Evolutionary conservation across 2,113 vertebrate genomes (phyloP), one percentile per base, ranked within the genome.

Genomic region (Pampusana beccarii): DNA sequence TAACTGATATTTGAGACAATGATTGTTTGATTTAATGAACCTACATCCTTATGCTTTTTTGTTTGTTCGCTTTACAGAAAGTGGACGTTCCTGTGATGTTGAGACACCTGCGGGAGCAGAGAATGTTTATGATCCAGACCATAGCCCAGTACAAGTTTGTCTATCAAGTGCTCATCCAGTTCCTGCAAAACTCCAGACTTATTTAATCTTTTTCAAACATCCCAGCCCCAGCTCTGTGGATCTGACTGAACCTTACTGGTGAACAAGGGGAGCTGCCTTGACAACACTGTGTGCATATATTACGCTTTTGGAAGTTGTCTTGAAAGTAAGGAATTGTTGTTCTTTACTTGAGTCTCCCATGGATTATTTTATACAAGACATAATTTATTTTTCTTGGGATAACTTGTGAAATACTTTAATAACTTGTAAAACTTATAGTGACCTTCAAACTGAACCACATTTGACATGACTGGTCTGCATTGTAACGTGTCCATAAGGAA

Each of bases 111-210:
- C 96, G 99, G 92, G 99, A 99, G 91, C 99, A 99, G 73, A 98
- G 99, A 85, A 99, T 99, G 99, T 98, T 99, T 86, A 98, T 99
- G 99, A 98, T 99, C 83, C 99, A 99, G 98, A 99, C 99, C 95
- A 98, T 99, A 71, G 98, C 99, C 23, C 99, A 99, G 95, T 99
- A 99, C 97, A 98, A 98, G 97, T 99, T 99, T 73, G 99, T 99
- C 97, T 99, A 99, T 94, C 99, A 99, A 95, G 99, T 99, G 86
- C 99, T 99, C 94, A 98, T 99, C 97, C 98, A 99, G 96, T 99
- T 99, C 93, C 98, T 99, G 36, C 99, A 99, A 85, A 99, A 98
- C 97, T 99, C 99, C 14, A 98, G 99, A 92, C 99, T 99, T 96
- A 99, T 99, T 96, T 99, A 97, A 98, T 87, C 26, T 82, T 85